Conservation (phyloP, 2,113 vertebrate genomes). For the Anseranas semipalmata region DNA sequence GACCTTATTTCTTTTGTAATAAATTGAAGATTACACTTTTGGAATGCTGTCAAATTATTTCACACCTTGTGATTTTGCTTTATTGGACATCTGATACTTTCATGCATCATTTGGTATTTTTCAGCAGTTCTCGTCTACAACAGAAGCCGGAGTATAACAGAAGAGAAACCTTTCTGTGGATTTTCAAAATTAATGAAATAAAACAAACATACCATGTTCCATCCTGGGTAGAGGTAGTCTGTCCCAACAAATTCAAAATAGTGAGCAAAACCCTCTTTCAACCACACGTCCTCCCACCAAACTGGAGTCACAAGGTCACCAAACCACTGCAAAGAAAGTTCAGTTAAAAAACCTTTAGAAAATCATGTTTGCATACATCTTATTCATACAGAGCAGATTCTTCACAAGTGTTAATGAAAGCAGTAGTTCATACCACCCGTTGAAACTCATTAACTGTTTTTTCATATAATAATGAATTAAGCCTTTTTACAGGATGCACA, state of each 20-base stretch:
- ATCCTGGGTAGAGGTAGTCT: conserved; percentile 97
- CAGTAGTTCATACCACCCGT: not conserved
- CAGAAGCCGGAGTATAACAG: not conserved
- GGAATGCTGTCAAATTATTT: conserved; percentile 43
- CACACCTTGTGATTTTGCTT: conserved; percentile 40
- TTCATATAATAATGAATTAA: not conserved
- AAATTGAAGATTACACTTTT: conserved; percentile 41
- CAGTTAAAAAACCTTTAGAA: not conserved
- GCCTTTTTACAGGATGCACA: not conserved
- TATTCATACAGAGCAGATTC: not conserved
- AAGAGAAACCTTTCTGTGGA: not conserved
- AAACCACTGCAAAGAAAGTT: conserved; percentile 88
- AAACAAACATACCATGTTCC: conserved; percentile 91
- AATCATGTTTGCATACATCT: not conserved
- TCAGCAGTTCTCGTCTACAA: not conserved
- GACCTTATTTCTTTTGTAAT: conserved; percentile 37
- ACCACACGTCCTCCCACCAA: conserved; percentile 99
- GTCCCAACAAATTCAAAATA: conserved; percentile 97
- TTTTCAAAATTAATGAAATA: not conserved
- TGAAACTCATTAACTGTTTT: not conserved
- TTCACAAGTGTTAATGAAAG: not conserved
- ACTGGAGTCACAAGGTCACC: conserved; percentile 96
- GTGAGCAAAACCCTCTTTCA: conserved; percentile 98
- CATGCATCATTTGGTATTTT: conserved; percentile 23
- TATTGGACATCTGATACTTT: conserved; percentile 22